A percentile compares a stretch with the other conserved stretches of the same genome.
Conservation (phyloP, 2,888 invertebrate genomes). For the Melanostoma mellinum region DNA sequence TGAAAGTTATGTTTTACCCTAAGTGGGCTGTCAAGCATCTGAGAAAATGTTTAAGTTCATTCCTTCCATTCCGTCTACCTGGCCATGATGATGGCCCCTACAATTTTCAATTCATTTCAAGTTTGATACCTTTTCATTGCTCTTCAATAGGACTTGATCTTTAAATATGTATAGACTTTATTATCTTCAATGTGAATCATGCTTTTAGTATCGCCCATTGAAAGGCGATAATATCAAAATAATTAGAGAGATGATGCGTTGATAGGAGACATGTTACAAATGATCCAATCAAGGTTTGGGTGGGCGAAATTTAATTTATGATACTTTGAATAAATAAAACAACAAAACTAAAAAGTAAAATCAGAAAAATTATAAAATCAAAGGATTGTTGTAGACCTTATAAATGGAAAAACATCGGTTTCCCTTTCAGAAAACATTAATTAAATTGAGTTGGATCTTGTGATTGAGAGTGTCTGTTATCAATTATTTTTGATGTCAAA, state of each 20-base stretch:
- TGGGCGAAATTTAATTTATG: neutral
- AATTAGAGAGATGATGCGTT: neutral
- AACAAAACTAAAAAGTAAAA: too few relatives aligned
- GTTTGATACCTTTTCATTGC: neutral
- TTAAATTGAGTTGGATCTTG: too few relatives aligned
- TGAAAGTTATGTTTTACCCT: conserved; percentile 1
- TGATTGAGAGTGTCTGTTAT: too few relatives aligned
- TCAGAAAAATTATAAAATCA: too few relatives aligned
- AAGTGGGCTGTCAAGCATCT: neutral
- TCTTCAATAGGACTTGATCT: neutral
- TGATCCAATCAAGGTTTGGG: conserved; percentile 4
- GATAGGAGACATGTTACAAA: neutral
- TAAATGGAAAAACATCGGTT: too few relatives aligned
- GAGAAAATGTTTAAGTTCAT: neutral
- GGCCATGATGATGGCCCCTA: neutral
- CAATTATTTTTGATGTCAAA: too few relatives aligned
- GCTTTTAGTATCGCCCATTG: conserved; percentile 7
- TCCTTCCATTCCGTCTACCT: neutral
- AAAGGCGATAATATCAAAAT: conserved; percentile 14
- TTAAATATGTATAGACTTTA: conserved; percentile 3
- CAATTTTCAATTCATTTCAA: neutral
- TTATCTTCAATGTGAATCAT: conserved; percentile 5
- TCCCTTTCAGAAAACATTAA: too few relatives aligned
- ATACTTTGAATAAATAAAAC: neutral
- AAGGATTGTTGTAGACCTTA: too few relatives aligned